Evolutionary conservation across 37 sponge, comb jelly and placozoan genomes (phyloP), one percentile per base, ranked within the genome.

Genomic region (Cladorhizidae sp.): DNA sequence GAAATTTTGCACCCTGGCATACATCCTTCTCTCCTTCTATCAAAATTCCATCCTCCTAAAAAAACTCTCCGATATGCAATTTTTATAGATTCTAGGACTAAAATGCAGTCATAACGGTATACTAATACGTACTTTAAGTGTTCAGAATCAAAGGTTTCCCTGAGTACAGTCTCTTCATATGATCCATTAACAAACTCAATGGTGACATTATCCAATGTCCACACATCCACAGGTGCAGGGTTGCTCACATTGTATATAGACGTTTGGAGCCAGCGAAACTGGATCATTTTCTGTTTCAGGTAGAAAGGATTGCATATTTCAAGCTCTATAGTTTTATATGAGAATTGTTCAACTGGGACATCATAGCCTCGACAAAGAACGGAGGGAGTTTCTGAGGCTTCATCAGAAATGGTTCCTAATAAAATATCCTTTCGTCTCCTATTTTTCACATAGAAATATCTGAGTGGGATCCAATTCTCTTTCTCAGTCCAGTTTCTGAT

Each of bases 201-300:
- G 2, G 5, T 11, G 5, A 65, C 35, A 65, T 65, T 33, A 12
- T 65, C 67, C 35, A 65, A 31, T 5, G 7, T 29, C 67, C 67
- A 65, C 32, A 65, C 67, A 65, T 65, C 67, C 31, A 65, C 67
- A 65, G 67, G 67, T 35, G 35, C 33, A 17, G 36, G 2, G 2
- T 3, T 65, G 49, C 9, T 45, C 49, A 45, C 9, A 18, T 15
- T 15, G 36, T 32, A 32, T 33, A 1, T 65, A 5, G 35, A 31
- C 1, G 67, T 65, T 65, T 65, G 36, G 26, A 65, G 67, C 67
- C 67, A 65, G 33, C 67, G 67, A 65, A 65, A 65, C 31, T 65
- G 32, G 11, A 65, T 65, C 2, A 3, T 15, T 12, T 31, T 33
- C 2, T 65, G 67, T 31, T 65, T 65, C 31, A 65, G 31, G 35